phyloP scores from a whole-genome alignment of 1,140 invertebrate genomes.

The Drosophila malerkotliana region DNA sequence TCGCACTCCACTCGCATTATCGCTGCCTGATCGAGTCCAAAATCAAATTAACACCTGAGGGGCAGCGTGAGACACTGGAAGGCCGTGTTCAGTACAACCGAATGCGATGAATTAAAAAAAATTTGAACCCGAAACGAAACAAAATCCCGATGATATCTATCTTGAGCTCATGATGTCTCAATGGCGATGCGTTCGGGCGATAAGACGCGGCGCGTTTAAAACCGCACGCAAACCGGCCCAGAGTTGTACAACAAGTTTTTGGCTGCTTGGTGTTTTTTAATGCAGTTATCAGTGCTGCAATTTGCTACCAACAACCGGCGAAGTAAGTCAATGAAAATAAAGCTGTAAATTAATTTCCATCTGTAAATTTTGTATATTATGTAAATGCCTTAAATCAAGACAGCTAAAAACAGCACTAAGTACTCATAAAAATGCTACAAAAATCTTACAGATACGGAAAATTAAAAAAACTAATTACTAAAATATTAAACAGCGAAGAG shows the following conservation, averaged over 20 bases:
- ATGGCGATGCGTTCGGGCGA: slow-evolving; percentile 48
- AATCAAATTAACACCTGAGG: slow-evolving; percentile 76
- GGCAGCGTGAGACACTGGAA: slow-evolving; percentile 13
- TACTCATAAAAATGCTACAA: background rate
- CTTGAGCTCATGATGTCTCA: slow-evolving; percentile 55
- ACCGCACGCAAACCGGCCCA: slow-evolving; percentile 53
- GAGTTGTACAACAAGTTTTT: slow-evolving; percentile 61
- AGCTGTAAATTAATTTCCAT: slow-evolving; percentile 71
- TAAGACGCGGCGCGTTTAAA: slow-evolving; percentile 31
- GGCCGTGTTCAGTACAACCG: slow-evolving; percentile 3
- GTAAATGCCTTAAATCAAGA: slow-evolving; percentile 46
- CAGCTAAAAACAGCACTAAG: background rate
- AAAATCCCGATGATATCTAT: slow-evolving; percentile 55
- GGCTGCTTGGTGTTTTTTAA: slow-evolving; percentile 25
- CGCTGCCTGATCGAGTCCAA: slow-evolving; percentile 41
- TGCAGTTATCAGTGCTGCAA: slow-evolving; percentile 57
- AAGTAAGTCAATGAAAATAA: slow-evolving; percentile 58
- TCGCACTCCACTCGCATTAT: slow-evolving; percentile 68
- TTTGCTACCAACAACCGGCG: slow-evolving; percentile 32
- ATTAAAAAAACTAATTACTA: background rate
- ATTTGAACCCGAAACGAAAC: slow-evolving; percentile 32
- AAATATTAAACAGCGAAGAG: background rate
- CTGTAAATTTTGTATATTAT: slow-evolving; percentile 40
- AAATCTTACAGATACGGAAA: background rate
- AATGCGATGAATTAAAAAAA: slow-evolving; percentile 36